Evolutionary conservation across 2,113 vertebrate genomes (phyloP), one percentile per base, ranked within the genome.

Genomic region (Origma solitaria): DNA sequence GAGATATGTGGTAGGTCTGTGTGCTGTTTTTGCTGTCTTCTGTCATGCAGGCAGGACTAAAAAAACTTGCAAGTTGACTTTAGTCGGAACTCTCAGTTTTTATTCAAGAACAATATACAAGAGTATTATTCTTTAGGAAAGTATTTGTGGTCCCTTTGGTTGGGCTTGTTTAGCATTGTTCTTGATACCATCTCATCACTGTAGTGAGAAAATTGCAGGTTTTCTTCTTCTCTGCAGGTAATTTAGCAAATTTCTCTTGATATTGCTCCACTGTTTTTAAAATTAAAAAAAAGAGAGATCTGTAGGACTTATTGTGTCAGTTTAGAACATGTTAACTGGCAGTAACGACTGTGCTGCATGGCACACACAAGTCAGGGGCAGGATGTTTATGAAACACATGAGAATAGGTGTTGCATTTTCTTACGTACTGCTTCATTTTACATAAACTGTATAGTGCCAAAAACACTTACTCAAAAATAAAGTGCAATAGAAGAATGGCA

Each of bases 321-420:
- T 37, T 95, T 86, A 82, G 68, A 91, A 84, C 58, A 49, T 85
- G 38, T 91, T 94, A 73, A 30, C 68, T 75, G 49, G 16, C 85
- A 86, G 28, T 65, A 95, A 79, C 25, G 75, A 19, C 40, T 65
- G 35, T 44, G 53, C 77, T 85, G 31, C 58, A 13, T 24, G 53
- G 54, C 30, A 71, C 76, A 57, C 31, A 37, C 22, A 94, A 94
- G 13, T 84, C 84, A 91, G n/a, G 40, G 47, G 44, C 31, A 57
- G 51, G 86, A 27, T 96, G 25, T 96, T 97, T 97, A 81, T 27
- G 61, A 75, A 96, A 82, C 69, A 71, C 61, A 56, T 80, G 50
- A 89, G 95, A 95, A 84, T 84, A 96, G 90, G 80, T 94, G 77
- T 93, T 86, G 68, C 76, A 69, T 93, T 95, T 86, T 88, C 75